Base-by-base conservation (phyloP, 2,888 invertebrate genomes). In the Acleris emargana region DNA sequence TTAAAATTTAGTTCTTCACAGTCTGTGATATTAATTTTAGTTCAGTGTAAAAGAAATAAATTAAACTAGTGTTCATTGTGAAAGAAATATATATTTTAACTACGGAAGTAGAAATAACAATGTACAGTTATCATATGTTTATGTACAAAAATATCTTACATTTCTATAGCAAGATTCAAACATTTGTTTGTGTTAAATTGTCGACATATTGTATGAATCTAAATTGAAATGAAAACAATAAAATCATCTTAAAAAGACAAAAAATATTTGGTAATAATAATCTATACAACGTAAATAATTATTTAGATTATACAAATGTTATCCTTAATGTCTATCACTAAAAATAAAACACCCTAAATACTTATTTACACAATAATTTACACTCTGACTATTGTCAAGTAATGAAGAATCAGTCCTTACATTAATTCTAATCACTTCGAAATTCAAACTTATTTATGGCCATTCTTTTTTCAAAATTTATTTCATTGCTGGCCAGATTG, bases 71-170 rank as follows among this genome's bases (percentile, higher is more conserved):
- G 69, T 70, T 75, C 80, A 83, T 78, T 85, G 76, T 83, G 77
- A 84, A 84, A 87, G 86, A 85, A 85, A 86, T 89, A 87, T n/a
- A 64, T 86, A 84, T 88, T 89, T 86, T 79, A 77, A 84, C 85
- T 89, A 86, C 84, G 77, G 74, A 80, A 80, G 78, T 87, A 86
- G 78, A 83, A 83, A 83, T 82, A 84, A 83, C 80, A 85, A 86
- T 84, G 72, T 87, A 85, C 86, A 82, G 78, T 77, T 64, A 64
- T 51, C 42, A 55, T 82, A 76, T 72, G 72, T 71, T 69, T 83
- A 84, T 88, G 78, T 82, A 85, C 83, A 84, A 77, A 72, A 77
- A 77, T 76, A 74, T 72, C 77, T 74, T 81, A 82, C 79, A 80
- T 67, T 71, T 70, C 69, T 63, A 70, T 72, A 71, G 69, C 74